Conservation (phyloP, 2,113 vertebrate species). For the Electrona antarctica region DNA sequence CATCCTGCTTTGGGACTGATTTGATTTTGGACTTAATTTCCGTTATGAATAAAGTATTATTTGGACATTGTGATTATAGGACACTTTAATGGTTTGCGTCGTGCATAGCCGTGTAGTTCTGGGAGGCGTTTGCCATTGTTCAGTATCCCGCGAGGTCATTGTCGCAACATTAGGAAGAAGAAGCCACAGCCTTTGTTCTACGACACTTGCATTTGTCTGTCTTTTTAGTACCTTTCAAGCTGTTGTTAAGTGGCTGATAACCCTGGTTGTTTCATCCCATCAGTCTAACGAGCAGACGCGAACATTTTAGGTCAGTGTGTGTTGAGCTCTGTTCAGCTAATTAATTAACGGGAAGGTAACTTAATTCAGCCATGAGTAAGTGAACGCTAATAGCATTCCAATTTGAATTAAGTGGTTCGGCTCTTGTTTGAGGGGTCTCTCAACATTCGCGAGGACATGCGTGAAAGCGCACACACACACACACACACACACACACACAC, state of each 20-base stretch:
- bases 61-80: constrained; percentile 26
- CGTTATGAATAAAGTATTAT: too few species aligned
- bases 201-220: constrained; percentile 22
- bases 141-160: constrained; percentile 55
- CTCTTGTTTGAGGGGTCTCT: not conserved
- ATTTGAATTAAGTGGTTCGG: constrained; percentile 22
- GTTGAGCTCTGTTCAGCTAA: constrained; percentile 32
- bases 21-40: too few species aligned
- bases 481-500: not conserved
- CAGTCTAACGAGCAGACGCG: not conserved
- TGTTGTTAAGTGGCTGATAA: constrained; percentile 33
- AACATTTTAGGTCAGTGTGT: constrained; percentile 17
- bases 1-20: too few species aligned
- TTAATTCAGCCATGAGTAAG: constrained; percentile 10
- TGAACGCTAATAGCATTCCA: constrained; percentile 30
- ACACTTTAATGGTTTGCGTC: constrained; percentile 42
- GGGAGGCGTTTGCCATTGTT: constrained; percentile 35
- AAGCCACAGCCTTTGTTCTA: constrained; percentile 53
- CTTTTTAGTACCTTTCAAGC: not conserved
- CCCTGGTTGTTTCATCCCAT: not conserved
- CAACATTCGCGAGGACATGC: constrained; percentile 7
- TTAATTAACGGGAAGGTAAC: constrained; percentile 26
- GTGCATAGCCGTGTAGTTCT: constrained; percentile 43
- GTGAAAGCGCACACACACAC: not conserved
- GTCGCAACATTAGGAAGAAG: constrained; percentile 33